Percentiles rank a stretch among this genome's conserved stretches.
Evolutionary conservation across 35 echinoderm and acorn worm species (phyloP).

Genomic region (Apostichopus parvimensis): DNA sequence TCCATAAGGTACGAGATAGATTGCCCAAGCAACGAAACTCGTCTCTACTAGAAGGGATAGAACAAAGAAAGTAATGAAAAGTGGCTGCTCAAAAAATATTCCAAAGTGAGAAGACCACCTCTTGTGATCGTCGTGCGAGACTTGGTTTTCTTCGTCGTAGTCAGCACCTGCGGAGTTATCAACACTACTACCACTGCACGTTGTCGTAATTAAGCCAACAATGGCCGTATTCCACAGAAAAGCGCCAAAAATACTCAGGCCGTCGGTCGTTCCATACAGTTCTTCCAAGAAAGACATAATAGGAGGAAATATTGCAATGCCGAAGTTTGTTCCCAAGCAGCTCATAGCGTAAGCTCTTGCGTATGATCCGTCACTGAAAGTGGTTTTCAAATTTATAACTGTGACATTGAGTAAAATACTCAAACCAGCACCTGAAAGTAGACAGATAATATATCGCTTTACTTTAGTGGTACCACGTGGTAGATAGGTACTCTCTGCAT

Average conservation of each 20-base stretch:
- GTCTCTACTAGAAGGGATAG: slow-evolving; percentile 4
- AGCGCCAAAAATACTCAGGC: not conserved
- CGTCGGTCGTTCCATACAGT: not conserved
- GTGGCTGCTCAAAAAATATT: not conserved
- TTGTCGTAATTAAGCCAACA: no score
- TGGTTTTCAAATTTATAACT: not conserved
- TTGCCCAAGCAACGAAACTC: slow-evolving; percentile 20
- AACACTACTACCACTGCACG: not conserved
- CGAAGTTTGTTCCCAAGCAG: not conserved
- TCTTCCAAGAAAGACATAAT: not conserved
- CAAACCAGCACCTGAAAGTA: slow-evolving; percentile 7
- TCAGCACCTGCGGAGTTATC: not conserved
- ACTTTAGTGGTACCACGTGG: not conserved
- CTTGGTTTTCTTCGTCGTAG: not conserved
- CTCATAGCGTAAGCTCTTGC: not conserved
- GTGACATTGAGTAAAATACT: slow-evolving; percentile 14
- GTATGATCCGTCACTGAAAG: slow-evolving; percentile 4
- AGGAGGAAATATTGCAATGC: not conserved
- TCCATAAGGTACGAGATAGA: slow-evolving; percentile 32
- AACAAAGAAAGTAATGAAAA: not conserved
- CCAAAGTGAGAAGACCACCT: not conserved
- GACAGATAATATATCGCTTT: not conserved
- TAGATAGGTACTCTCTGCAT: not conserved
- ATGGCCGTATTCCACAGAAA: no score
- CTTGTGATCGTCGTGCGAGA: not conserved